Base-by-base conservation (phyloP, 35 echinoderm and acorn worm genomes). In the Stichopus chloronotus region DNA sequence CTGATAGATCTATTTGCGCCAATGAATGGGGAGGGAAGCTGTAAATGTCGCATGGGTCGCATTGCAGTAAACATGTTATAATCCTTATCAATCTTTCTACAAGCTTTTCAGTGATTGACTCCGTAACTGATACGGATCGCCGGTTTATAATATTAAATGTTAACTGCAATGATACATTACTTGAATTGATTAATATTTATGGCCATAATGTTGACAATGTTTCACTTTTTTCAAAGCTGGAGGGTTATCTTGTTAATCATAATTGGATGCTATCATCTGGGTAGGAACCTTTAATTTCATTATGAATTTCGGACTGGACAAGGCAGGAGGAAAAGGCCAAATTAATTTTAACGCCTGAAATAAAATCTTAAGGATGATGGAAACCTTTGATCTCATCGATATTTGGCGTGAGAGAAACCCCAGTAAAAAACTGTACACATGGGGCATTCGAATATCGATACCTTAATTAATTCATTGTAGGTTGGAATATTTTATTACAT, bases 1-100 rank as follows among this genome's bases (percentile, higher is more conserved):
- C 79, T 24, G 79, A 81, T 25, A 81, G 52, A 25, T 9, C 24
- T 53, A 81, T 81, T 54, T 81, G 79, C 9, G 25, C 25, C 52
- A 81, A 81, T 52, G 79, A 81, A 16, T 81, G 20, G 79, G 22
- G 79, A 81, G 22, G 79, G 8, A 81, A 43, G 52, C 16, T 52
- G 52, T 81, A 12, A 12, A 30, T 81, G 8, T 25, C 52, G 21
- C 25, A 81, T 81, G 79, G 79, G 53, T 43, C 79, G 52, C 23
- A 81, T 52, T 81, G 79, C 1, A 81, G 79, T 81, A 81, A 52
- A 81, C 24, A 2, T 81, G 78, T 81, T 81, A 25, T 23, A 81
- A 81, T 81, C 8, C 53, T 81, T 9, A 53, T 81, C 14, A 54
- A 81, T 17, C 79, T 24, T 8, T 7, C 52, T 52, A 81, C 9